Conservation (phyloP, 2,797 vertebrate species). For the Psittacula derbiana region DNA sequence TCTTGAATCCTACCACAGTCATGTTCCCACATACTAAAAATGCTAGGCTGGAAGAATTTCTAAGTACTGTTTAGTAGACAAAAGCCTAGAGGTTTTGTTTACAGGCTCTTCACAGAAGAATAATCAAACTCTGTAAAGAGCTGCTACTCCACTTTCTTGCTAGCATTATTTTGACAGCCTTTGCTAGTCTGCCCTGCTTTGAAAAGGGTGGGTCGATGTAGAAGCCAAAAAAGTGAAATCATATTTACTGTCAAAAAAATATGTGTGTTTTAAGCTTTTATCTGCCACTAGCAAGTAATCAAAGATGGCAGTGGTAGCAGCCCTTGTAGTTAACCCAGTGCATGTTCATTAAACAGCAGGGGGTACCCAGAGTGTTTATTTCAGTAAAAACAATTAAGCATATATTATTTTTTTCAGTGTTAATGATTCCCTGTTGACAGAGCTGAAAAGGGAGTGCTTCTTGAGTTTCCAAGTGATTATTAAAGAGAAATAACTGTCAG, state of each 20-base stretch:
- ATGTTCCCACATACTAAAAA: conserved; percentile 53
- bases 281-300: conserved; percentile 30
- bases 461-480: conserved; percentile 57
- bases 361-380: conserved; percentile 53
- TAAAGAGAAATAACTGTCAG: conserved; percentile 62
- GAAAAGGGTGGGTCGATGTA: neutral
- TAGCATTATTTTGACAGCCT: conserved; percentile 60
- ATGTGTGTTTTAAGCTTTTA: conserved; percentile 33
- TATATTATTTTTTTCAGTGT: conserved; percentile 42
- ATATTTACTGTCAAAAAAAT: conserved; percentile 38
- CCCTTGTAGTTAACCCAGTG: conserved; percentile 8
- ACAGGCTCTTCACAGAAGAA: conserved; percentile 24
- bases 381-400: conserved; percentile 65
- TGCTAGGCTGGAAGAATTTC: conserved; percentile 42
- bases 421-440: conserved; percentile 67
- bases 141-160: neutral
- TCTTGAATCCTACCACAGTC: conserved; percentile 20
- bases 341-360: conserved; percentile 46
- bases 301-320: neutral
- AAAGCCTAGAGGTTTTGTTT: conserved; percentile 68
- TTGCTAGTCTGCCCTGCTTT: neutral
- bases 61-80: conserved; percentile 53
- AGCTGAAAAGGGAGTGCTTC: conserved; percentile 20
- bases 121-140: conserved; percentile 24
- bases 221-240: conserved; percentile 21